phyloP scores from a whole-genome alignment of 2,888 invertebrate species.

The Drosophila merina region DNA sequence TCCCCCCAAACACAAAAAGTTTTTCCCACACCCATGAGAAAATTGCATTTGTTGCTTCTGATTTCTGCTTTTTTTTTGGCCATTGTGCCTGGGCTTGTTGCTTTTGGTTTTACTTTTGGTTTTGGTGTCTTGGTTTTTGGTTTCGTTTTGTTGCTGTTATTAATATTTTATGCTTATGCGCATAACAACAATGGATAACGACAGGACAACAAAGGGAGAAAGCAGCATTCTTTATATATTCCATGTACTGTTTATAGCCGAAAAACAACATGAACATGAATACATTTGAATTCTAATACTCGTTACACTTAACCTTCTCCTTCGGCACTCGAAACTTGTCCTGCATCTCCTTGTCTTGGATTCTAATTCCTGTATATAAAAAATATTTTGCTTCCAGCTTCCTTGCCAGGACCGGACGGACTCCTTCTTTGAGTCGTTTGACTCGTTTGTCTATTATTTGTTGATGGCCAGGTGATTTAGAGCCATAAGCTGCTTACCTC shows the following conservation, averaged over 20 bases:
- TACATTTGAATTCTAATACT: slow-evolving; percentile 45
- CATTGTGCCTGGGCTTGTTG: slow-evolving; percentile 1
- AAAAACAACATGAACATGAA: slow-evolving; percentile 6
- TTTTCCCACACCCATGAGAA: slow-evolving; percentile 3
- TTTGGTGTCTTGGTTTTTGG: not conserved
- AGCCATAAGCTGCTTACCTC: slow-evolving; percentile 57
- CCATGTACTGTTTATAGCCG: slow-evolving; percentile 1
- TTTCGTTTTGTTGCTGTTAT: slow-evolving; percentile 39
- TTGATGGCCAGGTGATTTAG: slow-evolving; percentile 37
- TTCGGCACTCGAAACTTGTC: slow-evolving; percentile 21
- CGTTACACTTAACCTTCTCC: slow-evolving; percentile 37
- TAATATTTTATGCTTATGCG: slow-evolving; percentile 67
- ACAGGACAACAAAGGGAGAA: slow-evolving; percentile 17
- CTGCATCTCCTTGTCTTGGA: not conserved
- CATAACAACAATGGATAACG: slow-evolving; percentile 47
- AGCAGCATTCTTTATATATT: not conserved
- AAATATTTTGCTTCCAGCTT: too few species aligned
- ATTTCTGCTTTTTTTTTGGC: slow-evolving; percentile 3
- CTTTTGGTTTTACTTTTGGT: not conserved
- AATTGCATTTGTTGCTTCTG: slow-evolving; percentile 12
- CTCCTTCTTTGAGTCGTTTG: not conserved
- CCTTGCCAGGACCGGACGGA: not conserved
- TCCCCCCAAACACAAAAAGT: not conserved
- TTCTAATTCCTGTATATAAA: slow-evolving; percentile 17
- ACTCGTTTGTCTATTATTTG: slow-evolving; percentile 5